These are phyloP conservation scores for Aix galericulata DNA, from an alignment of 2,113 vertebrate genomes.

Conservation along the genomic window DNA sequence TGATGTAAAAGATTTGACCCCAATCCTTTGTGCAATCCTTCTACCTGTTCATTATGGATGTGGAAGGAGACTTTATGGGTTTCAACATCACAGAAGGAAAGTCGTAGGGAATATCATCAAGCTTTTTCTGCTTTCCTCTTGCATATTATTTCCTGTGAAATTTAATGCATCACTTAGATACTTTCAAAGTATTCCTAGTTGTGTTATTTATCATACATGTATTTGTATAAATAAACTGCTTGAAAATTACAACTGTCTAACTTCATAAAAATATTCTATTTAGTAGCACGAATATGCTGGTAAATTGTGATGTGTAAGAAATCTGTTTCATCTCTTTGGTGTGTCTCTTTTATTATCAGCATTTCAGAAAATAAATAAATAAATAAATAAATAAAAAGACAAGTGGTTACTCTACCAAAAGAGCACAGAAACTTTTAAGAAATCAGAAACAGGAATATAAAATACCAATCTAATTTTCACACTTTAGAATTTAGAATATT, in stretches of 20 bases:
- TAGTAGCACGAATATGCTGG: background rate
- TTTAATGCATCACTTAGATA: background rate
- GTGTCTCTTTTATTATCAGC: background rate
- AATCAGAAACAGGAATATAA: background rate
- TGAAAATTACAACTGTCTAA: background rate
- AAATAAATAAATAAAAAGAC: too few relatives aligned
- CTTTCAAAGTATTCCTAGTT: background rate
- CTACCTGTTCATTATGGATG: background rate
- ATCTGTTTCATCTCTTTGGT: background rate
- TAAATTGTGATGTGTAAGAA: background rate
- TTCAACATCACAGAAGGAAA: background rate
- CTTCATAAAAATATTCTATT: background rate
- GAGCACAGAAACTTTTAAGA: background rate
- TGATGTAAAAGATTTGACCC: background rate
- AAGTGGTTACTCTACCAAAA: background rate
- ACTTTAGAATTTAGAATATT: background rate
- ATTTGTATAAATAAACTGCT: background rate
- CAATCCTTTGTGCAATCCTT: background rate
- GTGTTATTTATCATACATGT: background rate
- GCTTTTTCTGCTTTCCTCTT: background rate
- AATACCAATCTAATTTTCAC: accelerated
- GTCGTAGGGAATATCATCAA: background rate
- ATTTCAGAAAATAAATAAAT: background rate
- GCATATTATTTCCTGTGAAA: background rate
- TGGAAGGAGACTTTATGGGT: background rate